These are phyloP conservation scores for Nothocercus julius DNA, from an alignment of 2,113 vertebrate genomes.

Conservation along the genomic window DNA sequence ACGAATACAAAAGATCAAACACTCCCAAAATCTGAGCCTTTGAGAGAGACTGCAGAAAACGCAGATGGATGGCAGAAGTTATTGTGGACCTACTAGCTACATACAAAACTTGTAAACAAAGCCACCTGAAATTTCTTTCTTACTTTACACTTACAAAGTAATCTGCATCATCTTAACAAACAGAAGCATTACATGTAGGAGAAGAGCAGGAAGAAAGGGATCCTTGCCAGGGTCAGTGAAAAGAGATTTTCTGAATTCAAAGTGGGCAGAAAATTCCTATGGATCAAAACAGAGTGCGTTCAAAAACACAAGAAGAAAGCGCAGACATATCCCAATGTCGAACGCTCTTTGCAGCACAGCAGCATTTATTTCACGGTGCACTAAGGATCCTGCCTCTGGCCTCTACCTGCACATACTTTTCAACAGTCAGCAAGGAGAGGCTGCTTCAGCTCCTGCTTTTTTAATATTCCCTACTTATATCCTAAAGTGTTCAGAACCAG, in stretches of 20 bases:
- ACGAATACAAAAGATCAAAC: no score
- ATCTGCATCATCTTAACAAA: not conserved
- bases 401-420: not conserved
- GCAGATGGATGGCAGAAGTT: not conserved
- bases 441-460: not conserved
- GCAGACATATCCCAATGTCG: not conserved
- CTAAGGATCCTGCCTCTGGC: not conserved
- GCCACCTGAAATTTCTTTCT: not conserved
- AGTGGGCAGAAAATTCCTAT: not conserved
- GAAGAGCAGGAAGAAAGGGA: not conserved
- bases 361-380: not conserved
- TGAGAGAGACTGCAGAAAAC: not conserved
- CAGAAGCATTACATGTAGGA: not conserved
- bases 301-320: not conserved
- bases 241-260: not conserved
- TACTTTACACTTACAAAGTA: not conserved
- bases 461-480: not conserved
- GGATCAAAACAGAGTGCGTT: not conserved
- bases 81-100: fast-evolving
- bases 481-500: not conserved
- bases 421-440: not conserved
- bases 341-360: not conserved
- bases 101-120: not conserved
- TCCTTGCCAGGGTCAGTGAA: not conserved
- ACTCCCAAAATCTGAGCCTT: not conserved